Conservation (phyloP, 2,113 vertebrate genomes). For the Ia io region DNA sequence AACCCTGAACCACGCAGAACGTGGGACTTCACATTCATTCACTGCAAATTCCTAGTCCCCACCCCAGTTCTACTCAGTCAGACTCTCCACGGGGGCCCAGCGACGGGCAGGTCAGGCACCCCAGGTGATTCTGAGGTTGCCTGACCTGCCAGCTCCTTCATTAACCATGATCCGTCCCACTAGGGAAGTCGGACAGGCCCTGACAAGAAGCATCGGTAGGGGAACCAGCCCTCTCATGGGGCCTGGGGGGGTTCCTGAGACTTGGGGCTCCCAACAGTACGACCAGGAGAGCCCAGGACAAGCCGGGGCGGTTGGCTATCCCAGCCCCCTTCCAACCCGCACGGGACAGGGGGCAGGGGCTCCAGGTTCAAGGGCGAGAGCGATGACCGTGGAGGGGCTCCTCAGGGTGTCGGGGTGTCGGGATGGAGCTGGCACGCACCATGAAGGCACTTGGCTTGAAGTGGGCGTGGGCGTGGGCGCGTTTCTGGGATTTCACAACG, state of each 20-base stretch:
- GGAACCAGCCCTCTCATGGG: background rate
- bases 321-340: background rate
- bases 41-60: background rate
- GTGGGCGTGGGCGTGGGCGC: background rate
- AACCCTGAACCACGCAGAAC: too few species aligned
- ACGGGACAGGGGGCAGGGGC: background rate
- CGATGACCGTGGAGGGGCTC: background rate
- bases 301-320: background rate
- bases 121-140: background rate
- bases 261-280: background rate
- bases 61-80: background rate
- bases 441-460: background rate
- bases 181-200: background rate
- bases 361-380: background rate
- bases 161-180: background rate
- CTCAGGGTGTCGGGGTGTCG: background rate
- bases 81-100: background rate
- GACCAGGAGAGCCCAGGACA: background rate
- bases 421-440: background rate
- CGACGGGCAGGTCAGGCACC: too few species aligned
- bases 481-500: slow-evolving; percentile 33
- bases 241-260: background rate
- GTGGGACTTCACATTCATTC: too few species aligned
- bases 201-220: background rate
- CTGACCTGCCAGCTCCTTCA: background rate